Evolutionary conservation across 2,888 invertebrate genomes (phyloP), one percentile per base, ranked within the genome.

Genomic region (Phytoseiulus persimilis): DNA sequence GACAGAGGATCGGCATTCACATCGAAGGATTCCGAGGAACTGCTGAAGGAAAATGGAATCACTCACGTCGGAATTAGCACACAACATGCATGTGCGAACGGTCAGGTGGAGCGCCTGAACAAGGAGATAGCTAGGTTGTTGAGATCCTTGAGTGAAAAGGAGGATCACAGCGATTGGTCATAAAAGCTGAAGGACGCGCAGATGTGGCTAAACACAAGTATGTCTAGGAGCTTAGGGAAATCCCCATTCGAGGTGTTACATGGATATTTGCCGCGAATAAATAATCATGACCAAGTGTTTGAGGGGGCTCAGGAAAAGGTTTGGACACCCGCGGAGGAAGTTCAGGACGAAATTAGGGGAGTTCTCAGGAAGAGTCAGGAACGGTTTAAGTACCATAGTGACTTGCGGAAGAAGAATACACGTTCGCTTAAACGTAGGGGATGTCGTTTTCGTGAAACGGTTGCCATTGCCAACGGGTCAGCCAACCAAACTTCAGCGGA

Each of bases 51-150:
- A 84, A 23, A 31, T 32, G 84, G 84, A 31, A 33, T 84, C 32
- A 23, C 2, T 23, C 31, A 84, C 33, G 32, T 84, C 18, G 32
- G 23, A 14, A 84, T 84, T 84, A 32, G 23, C 31, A 84, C 31
- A 23, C 32, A 84, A 33, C 84, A 84, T 84, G 23, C 31, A 23
- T 33, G 33, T 32, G 33, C 32, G 23, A 84, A 84, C 14, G 84
- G 84, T 31, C 84, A 84, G 84, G 31, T 28, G 23, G 90, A 90
- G 9, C 83, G 90, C 83, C 28, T 32, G 5, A 90, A 83, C 90
- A 90, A 83, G 31, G 45, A 39, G 32, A n/a, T n/a, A 31, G 83
- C 83, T 32, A 0, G 83, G 28, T 31, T 31, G 31, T 31, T 89
- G 9, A 33, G 33, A 14, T 28, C 3, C 2, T 6, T 33, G 23